phyloP scores from a whole-genome alignment of 1,140 invertebrate genomes.

The Pantala flavescens region DNA sequence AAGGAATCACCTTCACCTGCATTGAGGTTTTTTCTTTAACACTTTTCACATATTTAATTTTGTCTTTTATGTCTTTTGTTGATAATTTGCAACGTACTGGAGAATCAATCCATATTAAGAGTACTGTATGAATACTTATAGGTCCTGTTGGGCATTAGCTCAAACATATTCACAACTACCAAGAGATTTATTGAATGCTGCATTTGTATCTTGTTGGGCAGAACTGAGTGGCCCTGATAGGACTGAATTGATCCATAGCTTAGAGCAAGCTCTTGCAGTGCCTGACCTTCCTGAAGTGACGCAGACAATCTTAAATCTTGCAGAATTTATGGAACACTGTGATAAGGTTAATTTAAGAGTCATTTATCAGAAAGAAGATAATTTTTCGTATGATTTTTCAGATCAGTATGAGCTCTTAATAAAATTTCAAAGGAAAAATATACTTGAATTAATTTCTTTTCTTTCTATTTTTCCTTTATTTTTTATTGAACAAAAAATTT shows the following conservation, averaged over 20 bases:
- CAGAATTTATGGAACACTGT: constrained; percentile 99
- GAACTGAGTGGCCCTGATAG: constrained; percentile 76
- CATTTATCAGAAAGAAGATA: neutral
- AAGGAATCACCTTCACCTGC: constrained; percentile 94
- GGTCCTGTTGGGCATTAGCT: constrained; percentile 82
- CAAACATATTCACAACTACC: constrained; percentile 90
- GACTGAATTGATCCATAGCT: constrained; percentile 71
- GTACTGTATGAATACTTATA: constrained; percentile 21
- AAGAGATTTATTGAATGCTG: constrained; percentile 93
- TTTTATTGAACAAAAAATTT: too few species aligned
- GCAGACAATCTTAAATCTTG: constrained; percentile 93
- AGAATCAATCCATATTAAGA: neutral
- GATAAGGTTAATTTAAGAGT: too few species aligned
- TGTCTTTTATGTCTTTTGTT: too few species aligned
- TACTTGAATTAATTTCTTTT: too few species aligned
- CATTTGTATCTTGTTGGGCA: constrained; percentile 98
- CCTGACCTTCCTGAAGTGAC: constrained; percentile 95
- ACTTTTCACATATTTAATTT: neutral
- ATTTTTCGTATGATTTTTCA: constrained; percentile 11
- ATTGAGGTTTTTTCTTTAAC: constrained; percentile 41
- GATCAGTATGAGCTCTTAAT: neutral
- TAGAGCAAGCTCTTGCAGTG: constrained; percentile 82
- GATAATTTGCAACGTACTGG: too few species aligned
- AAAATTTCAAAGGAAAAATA: too few species aligned
- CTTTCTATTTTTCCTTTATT: too few species aligned